Evolutionary conservation across 1,140 invertebrate species (phyloP), one percentile per base, ranked within the genome.

Genomic region (Panagrolaimus sp.): DNA sequence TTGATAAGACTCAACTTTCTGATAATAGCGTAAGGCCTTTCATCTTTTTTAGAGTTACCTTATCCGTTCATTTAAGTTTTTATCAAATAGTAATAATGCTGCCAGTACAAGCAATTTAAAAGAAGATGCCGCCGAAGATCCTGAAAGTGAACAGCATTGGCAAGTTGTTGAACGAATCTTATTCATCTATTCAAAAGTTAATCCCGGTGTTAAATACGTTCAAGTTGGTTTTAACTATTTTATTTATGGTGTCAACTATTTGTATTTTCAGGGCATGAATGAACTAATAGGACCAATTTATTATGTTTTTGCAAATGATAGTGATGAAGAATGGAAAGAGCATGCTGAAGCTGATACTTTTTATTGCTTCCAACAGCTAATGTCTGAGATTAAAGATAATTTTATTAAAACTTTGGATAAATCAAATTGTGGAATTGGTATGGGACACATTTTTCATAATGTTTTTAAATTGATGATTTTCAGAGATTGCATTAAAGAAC

Each of bases 271-370:
- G 86, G 95, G 96, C 70, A 98, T 98, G 95, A 98, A 98, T 87
- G 96, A 98, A 86, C 96, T 98, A 74, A 90, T 98, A 10, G 69
- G 94, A 0, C 95, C 95, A 21, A 94, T 98, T 77, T 98, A 98
- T 86, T 94, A 96, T 84, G 90, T 92, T 8, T 94, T 98, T 86
- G 94, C 94, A 15, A 90, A 88, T 48, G 92, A 98, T 87, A 88
- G 91, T 5, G 77, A 80, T 47, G 45, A 62, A 43, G 74, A 81
- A 45, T 81, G 77, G 88, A 58, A 84, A 93, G 93, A 90, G 83
- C 87, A 91, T 83, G 94, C 95, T 0, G 96, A 98, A 84, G 92
- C 94, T 0, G 96, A 98, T 83, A 91, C 92, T 68, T 98, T 98
- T 84, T 97, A 94, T 83, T 95, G 93, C 80, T 98, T 98, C 80